Evolutionary conservation across 2,797 vertebrate species (phyloP), one percentile per base, ranked within the genome.

Genomic region (Eidolon dupreanum): DNA sequence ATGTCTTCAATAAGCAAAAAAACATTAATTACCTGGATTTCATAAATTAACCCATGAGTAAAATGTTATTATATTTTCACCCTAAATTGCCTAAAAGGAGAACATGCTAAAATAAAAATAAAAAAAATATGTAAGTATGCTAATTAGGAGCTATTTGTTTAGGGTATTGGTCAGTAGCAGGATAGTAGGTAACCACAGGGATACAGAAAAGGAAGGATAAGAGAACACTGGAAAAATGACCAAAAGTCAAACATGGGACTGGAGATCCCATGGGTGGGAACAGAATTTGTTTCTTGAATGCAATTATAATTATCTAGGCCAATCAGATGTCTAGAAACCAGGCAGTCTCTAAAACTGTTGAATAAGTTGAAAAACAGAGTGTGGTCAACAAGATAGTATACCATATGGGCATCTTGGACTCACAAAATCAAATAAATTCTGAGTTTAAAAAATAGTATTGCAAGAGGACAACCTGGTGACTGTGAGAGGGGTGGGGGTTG

Each of bases 1-100:
- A 82, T 75, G 74, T 26, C 36, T 94, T 97, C 96, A 85, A 95
- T 79, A 98, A 70, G 61, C 10, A 31, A 94, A 97, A 97, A 26
- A 66, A 16, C 3, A 94, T 92, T 97, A 94, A 95, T 97, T 97
- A 93, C 70, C 59, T 94, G 20, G 4, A 96, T 61, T 41, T 49
- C 5, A 53, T 59, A 97, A 97, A 97, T 68, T 90, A 98, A 96
- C 96, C 81, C 43, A 88, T 93, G 71, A 97, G 51, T n/a, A 97
- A 96, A 97, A 93, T 77, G 74, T 78, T 41, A 63, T 7, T 51
- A 33, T 38, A 79, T 68, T 95, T 85, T 86, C 10, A 59, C 51
- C 24, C 53, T 84, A 85, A 94, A 71, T 68, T 93, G 22, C 15
- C 15, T 55, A 91, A 8, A 7, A 84, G 20, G 66, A 28, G n/a